A percentile compares a stretch with the other conserved stretches of the same genome.
phyloP scores from a whole-genome alignment of 2,888 invertebrate species.

The Syrista parreyssii region DNA sequence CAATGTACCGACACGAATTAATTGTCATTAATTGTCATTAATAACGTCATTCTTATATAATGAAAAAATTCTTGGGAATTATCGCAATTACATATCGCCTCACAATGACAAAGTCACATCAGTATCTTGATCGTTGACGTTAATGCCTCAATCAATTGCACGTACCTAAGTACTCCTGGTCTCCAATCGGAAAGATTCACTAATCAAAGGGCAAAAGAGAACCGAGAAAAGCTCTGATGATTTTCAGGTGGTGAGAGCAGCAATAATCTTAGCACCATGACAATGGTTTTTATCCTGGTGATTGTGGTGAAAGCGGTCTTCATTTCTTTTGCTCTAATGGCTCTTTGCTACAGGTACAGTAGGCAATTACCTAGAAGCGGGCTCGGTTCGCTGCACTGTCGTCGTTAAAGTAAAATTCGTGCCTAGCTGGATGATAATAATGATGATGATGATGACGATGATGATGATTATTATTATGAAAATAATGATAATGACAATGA shows the following conservation, averaged over 20 bases:
- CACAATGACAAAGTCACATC: too few relatives aligned
- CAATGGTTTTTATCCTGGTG: slow-evolving; percentile 93
- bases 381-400: slow-evolving; percentile 48
- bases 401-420: slow-evolving; percentile 54
- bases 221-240: slow-evolving; percentile 9
- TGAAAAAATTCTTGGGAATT: not conserved
- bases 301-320: slow-evolving; percentile 93
- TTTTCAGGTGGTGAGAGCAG: slow-evolving; percentile 69
- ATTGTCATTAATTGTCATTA: not conserved
- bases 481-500: not conserved
- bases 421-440: slow-evolving; percentile 54
- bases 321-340: slow-evolving; percentile 95
- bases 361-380: slow-evolving; percentile 38
- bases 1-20: not conserved
- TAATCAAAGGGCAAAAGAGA: not conserved
- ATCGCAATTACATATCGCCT: too few relatives aligned
- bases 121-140: not conserved
- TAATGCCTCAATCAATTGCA: not conserved
- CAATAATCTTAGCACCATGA: slow-evolving; percentile 89
- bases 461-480: not conserved
- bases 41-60: not conserved
- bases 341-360: slow-evolving; percentile 93
- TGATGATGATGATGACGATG: not conserved
- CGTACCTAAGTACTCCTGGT: not conserved
- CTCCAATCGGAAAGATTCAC: slow-evolving; percentile 6